Evolutionary conservation across 2,888 invertebrate species (phyloP).

Genomic region (Erpobdella octoculata): DNA sequence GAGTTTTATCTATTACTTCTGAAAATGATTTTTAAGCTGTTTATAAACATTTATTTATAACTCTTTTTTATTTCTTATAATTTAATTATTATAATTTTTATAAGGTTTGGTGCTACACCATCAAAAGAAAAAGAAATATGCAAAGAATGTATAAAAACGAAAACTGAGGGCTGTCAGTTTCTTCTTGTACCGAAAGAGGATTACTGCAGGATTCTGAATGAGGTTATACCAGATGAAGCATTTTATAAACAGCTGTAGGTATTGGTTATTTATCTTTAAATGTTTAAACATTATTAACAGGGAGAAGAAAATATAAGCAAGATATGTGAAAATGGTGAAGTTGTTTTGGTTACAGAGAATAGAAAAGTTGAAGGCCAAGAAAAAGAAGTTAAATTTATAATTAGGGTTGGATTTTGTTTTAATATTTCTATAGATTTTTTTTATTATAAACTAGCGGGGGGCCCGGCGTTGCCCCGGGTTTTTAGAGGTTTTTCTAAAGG

Average conservation of each 20-base stretch:
- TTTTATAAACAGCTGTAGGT: too few species aligned
- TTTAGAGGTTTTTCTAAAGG: too few species aligned
- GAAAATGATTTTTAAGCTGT: not conserved
- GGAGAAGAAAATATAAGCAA: slow-evolving; percentile 88
- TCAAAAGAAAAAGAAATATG: slow-evolving; percentile 88
- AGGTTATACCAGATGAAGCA: slow-evolving; percentile 44
- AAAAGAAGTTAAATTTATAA: slow-evolving; percentile 83
- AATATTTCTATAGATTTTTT: too few species aligned
- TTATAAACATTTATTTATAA: not conserved
- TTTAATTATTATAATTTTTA: too few species aligned
- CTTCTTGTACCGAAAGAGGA: slow-evolving; percentile 95
- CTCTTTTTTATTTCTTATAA: not conserved
- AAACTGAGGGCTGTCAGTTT: slow-evolving; percentile 96
- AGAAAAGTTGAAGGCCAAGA: slow-evolving; percentile 63
- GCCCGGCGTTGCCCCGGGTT: too few species aligned
- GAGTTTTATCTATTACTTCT: too few species aligned
- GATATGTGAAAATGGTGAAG: slow-evolving; percentile 74
- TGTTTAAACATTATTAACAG: slow-evolving; percentile 55
- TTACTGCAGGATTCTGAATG: slow-evolving; percentile 70
- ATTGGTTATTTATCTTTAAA: too few species aligned
- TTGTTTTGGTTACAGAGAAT: slow-evolving; percentile 85
- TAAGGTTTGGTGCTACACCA: slow-evolving; percentile 95
- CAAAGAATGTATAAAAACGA: slow-evolving; percentile 86
- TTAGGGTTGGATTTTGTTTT: slow-evolving; percentile 65
- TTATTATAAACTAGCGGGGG: too few species aligned